phyloP scores from a whole-genome alignment of 2,797 vertebrate genomes.

The Lacerta agilis region DNA sequence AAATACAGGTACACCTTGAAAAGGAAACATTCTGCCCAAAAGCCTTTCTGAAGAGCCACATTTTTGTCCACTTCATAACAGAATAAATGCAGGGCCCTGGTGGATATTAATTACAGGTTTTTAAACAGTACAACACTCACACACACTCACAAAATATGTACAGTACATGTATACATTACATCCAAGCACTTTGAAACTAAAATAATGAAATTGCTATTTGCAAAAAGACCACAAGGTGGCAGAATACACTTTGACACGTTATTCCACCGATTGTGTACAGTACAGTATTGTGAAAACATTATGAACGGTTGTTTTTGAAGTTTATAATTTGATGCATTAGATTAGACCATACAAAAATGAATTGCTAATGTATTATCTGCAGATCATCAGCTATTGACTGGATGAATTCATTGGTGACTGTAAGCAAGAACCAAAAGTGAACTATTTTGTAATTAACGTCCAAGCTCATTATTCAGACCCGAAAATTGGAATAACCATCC shows the following conservation, averaged over 20 bases:
- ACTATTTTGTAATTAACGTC: too few relatives aligned
- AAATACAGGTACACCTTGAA: too few relatives aligned
- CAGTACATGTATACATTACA: not conserved
- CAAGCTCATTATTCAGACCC: not conserved
- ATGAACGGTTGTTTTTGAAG: not conserved
- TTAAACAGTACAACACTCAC: too few relatives aligned
- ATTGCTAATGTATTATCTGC: not conserved
- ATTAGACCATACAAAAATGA: not conserved
- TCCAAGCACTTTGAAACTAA: not conserved
- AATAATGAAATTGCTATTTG: not conserved
- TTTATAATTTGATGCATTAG: not conserved
- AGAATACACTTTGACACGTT: not conserved
- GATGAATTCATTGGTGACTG: not conserved
- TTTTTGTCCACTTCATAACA: too few relatives aligned
- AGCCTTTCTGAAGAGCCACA: too few relatives aligned
- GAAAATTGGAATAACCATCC: not conserved
- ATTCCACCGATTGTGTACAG: not conserved
- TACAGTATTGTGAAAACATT: not conserved
- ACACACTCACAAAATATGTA: not conserved
- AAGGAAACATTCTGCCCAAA: too few relatives aligned
- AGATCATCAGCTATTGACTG: not conserved
- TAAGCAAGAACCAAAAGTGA: not conserved
- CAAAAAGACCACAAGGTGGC: constrained; percentile 18
- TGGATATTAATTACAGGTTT: too few relatives aligned
- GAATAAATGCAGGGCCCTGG: too few relatives aligned